Percentiles rank a stretch among this genome's conserved stretches.
Conservation (phyloP, 35 echinoderm and acorn worm species). For the Ophioderma brevispina region DNA sequence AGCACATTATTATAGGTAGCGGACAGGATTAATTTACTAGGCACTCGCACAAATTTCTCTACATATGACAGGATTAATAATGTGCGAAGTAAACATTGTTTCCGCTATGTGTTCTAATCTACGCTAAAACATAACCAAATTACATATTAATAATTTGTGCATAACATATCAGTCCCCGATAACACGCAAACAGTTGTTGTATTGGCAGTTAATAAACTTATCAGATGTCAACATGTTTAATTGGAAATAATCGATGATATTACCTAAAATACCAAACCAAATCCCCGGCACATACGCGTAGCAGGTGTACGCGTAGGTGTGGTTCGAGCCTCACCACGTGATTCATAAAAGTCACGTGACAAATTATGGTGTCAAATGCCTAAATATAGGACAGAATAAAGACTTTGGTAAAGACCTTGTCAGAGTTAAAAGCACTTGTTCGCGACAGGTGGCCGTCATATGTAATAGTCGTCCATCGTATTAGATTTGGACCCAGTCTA, state of each 20-base stretch:
- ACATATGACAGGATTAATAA: no score
- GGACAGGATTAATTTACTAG: no score
- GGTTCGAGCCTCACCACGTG: neutral
- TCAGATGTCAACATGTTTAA: neutral
- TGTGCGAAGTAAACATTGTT: neutral
- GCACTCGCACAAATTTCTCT: no score
- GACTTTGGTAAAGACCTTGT: neutral
- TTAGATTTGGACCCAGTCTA: neutral
- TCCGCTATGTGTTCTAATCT: neutral
- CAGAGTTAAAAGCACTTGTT: neutral
- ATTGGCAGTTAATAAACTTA: neutral
- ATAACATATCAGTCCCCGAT: no score
- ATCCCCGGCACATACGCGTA: neutral
- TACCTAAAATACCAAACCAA: neutral
- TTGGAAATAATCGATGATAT: neutral
- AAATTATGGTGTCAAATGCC: neutral
- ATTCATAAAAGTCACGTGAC: neutral
- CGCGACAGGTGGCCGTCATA: neutral
- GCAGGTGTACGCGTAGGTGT: neutral
- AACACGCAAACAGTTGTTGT: neutral
- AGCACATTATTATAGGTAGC: no score
- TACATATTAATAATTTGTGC: neutral
- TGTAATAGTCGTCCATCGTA: neutral
- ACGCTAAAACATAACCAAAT: neutral
- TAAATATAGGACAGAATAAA: neutral